Percentiles rank a stretch among this genome's conserved stretches.
These are phyloP conservation scores for Rotaria socialis DNA, from an alignment of 2,888 invertebrate species.

Conservation along the genomic window DNA sequence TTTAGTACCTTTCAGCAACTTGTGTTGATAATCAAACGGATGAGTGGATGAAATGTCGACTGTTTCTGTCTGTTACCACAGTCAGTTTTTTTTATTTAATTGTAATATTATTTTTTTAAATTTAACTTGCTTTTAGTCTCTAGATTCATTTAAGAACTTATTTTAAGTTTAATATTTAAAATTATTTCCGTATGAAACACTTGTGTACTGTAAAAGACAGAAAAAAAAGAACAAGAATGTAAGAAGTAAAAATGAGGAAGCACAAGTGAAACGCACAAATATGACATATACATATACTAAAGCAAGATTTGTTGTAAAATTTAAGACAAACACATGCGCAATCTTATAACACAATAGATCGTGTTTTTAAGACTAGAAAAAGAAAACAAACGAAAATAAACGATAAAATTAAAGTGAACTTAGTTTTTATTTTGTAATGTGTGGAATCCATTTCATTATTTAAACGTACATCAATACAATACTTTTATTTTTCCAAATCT, in stretches of 20 bases:
- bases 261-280: background rate
- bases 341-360: background rate
- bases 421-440: background rate
- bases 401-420: background rate
- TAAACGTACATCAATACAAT: background rate
- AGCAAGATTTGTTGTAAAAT: background rate
- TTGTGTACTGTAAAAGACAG: background rate
- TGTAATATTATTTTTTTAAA: too few relatives aligned
- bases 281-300: background rate
- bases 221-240: background rate
- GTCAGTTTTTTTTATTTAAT: too few relatives aligned
- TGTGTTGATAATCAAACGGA: too few relatives aligned
- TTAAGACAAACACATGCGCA: background rate
- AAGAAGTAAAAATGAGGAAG: background rate
- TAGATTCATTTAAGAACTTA: background rate
- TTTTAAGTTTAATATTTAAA: background rate
- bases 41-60: too few relatives aligned
- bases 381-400: background rate
- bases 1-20: too few relatives aligned
- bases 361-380: background rate
- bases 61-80: too few relatives aligned
- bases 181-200: background rate
- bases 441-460: background rate
- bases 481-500: constrained; percentile 28
- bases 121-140: too few relatives aligned